Evolutionary conservation across 1,140 invertebrate species (phyloP), one percentile per base, ranked within the genome.

Genomic region (Papilio xuthus): DNA sequence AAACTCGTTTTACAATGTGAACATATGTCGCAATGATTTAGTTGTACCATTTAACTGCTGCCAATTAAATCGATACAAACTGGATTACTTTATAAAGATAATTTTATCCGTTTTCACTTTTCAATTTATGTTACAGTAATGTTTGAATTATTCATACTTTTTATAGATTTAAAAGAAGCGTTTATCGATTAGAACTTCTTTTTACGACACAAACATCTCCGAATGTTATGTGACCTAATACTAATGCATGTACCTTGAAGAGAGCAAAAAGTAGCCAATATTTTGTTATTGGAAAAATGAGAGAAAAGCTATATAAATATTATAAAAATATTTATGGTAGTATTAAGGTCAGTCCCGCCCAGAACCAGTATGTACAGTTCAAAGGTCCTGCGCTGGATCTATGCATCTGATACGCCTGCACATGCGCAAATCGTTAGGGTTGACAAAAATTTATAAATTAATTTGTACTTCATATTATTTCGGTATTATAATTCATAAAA

Each of bases 21-120:
- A 67, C 60, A 67, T 13, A 67, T 67, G 60, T 67, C 60, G 26
- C 60, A 67, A 32, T 67, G 26, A 67, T 67, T 67, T 63, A 63
- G 23, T 15, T 26, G 60, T 28, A 6, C 26, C 56, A n/a, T 60
- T 23, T 23, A 60, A 26, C 20, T 67, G 7, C 12, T 32, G 23
- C 18, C 26, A 67, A 67, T 67, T 67, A 67, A 28, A 32, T 28
- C 23, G 60, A 28, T 67, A 67, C 26, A 67, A 67, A 67, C 60
- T 32, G 60, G 9, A 6, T 2, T 18, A 7, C 13, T 28, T 13
- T 67, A 67, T 15, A 67, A 67, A 67, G 26, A 4, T 67, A 67
- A 28, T 4, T 28, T 28, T 23, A 23, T 20, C 53, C n/a, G 53
- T 56, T 67, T 67, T 67, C 60, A 67, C 60, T 67, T 67, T 67